A percentile compares a stretch with the other conserved stretches of the same genome.
These are phyloP conservation scores for Philotrypesis tridentata DNA, from an alignment of 1,140 invertebrate genomes.

Conservation along the genomic window DNA sequence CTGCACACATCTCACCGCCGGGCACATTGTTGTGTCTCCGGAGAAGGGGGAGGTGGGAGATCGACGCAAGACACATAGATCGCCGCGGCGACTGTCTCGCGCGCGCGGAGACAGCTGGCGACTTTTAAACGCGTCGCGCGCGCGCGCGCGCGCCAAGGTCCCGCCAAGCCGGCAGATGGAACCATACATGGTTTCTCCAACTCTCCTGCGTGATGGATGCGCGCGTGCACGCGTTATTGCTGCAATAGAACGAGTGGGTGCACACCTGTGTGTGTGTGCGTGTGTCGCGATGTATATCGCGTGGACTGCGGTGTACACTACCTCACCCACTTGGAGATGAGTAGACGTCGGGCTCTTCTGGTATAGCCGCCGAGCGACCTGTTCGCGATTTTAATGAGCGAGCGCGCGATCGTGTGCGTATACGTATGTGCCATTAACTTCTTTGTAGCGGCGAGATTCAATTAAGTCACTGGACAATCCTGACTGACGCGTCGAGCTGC, in stretches of 20 bases:
- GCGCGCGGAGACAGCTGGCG: no score
- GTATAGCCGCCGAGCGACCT: no score
- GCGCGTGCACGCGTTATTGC: neutral
- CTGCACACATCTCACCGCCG: neutral
- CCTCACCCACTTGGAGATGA: no score
- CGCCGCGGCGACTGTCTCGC: neutral
- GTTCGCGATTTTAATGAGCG: no score
- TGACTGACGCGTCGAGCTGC: neutral
- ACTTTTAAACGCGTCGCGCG: neutral
- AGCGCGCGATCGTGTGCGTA: no score
- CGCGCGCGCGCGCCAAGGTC: slow-evolving; percentile 14
- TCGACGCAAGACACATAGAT: no score
- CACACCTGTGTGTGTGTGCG: slow-evolving; percentile 19
- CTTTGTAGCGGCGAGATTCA: neutral
- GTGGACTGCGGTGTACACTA: no score
- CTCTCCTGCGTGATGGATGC: neutral
- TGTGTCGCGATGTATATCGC: no score
- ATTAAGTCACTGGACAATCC: neutral
- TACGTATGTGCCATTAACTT: neutral
- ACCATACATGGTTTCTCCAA: slow-evolving; percentile 35
- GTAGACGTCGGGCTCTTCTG: no score
- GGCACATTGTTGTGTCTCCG: no score
- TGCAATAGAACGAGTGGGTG: slow-evolving; percentile 22
- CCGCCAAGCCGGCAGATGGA: slow-evolving; percentile 10
- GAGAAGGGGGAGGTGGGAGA: no score